Percentiles rank a stretch among this genome's conserved stretches.
Conservation (phyloP, 1,140 invertebrate species). For the Hyles euphorbiae region DNA sequence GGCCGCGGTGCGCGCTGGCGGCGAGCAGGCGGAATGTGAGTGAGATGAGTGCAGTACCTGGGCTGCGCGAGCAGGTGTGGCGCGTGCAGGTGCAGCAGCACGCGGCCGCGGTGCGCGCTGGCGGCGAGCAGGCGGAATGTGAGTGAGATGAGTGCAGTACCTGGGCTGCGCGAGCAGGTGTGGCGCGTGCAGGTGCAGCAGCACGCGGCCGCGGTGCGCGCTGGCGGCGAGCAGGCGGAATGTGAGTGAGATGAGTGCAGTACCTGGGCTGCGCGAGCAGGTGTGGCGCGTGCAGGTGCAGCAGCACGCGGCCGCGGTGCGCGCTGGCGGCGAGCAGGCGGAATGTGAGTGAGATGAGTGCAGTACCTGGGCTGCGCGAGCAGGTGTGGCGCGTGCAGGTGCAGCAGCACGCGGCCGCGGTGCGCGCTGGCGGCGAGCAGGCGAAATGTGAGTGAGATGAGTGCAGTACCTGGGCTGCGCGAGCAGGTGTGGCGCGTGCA, state of each 20-base stretch:
- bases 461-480: too few relatives aligned
- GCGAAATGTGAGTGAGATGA: too few relatives aligned
- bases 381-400: too few relatives aligned
- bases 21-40: too few relatives aligned
- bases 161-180: slow-evolving; percentile 9
- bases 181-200: slow-evolving; percentile 11
- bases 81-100: slow-evolving; percentile 17
- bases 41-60: neutral
- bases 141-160: too few relatives aligned
- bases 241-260: too few relatives aligned
- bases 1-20: too few relatives aligned
- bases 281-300: slow-evolving; percentile 4
- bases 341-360: slow-evolving; percentile 8
- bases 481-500: too few relatives aligned
- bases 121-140: slow-evolving; percentile 22
- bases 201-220: slow-evolving; percentile 25
- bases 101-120: slow-evolving; percentile 26
- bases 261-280: slow-evolving; percentile 18
- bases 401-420: too few relatives aligned
- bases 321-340: slow-evolving; percentile 20
- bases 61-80: neutral
- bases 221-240: slow-evolving; percentile 24
- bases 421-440: too few relatives aligned
- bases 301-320: slow-evolving; percentile 28
- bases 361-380: too few relatives aligned